A percentile compares a stretch with the other conserved stretches of the same genome.
Evolutionary conservation across 2,888 invertebrate genomes (phyloP).

Genomic region (Dorcus hopei): DNA sequence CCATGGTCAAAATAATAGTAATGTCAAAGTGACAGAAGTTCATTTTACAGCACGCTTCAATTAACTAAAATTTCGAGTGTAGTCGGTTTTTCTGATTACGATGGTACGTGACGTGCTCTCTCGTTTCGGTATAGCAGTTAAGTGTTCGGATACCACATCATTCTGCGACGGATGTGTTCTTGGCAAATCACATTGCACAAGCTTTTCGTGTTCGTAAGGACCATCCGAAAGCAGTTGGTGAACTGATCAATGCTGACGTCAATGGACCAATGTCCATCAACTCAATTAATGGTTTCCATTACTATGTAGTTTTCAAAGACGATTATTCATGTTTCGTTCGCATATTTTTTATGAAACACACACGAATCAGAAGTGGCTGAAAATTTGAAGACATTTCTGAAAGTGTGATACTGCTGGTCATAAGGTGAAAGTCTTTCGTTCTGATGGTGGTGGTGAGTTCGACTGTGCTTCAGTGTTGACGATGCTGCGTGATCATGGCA

Average conservation of each 20-base stretch:
- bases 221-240: constrained; percentile 22
- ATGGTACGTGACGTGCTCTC: too few species aligned
- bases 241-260: constrained; percentile 27
- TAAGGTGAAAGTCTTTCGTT: constrained; percentile 26
- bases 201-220: constrained; percentile 15
- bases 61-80: too few species aligned
- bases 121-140: too few species aligned
- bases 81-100: too few species aligned
- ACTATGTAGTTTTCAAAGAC: neutral
- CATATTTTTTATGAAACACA: too few species aligned
- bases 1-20: too few species aligned
- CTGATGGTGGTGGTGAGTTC: constrained; percentile 23
- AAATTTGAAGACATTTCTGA: constrained; percentile 24
- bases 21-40: too few species aligned
- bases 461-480: too few species aligned
- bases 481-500: too few species aligned
- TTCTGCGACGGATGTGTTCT: constrained; percentile 16
- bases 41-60: too few species aligned
- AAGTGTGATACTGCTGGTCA: constrained; percentile 24
- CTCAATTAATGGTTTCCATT: constrained; percentile 25
- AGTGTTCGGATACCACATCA: neutral
- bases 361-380: constrained; percentile 10
- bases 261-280: constrained; percentile 27
- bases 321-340: too few species aligned
- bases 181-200: constrained; percentile 14